Percentiles rank a stretch among this genome's conserved stretches.
phyloP scores from a whole-genome alignment of 2,797 vertebrate species.

The Sebastolobus alascanus region DNA sequence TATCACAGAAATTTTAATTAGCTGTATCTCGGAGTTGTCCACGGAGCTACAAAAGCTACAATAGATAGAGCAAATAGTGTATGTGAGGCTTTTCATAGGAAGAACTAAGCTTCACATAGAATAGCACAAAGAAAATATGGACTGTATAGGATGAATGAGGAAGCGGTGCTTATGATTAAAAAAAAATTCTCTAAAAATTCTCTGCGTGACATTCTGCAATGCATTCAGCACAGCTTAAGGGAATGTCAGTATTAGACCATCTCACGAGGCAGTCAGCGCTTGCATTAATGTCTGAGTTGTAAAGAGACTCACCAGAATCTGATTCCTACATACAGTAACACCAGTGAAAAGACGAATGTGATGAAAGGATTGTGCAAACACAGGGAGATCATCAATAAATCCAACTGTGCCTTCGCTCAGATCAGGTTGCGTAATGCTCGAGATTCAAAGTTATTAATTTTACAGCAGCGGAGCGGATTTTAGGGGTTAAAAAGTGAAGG shows the following conservation, averaged over 20 bases:
- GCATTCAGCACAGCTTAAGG: conserved; percentile 42
- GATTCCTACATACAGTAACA: conserved; percentile 41
- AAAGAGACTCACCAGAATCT: conserved; percentile 38
- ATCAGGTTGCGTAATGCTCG: conserved; percentile 12
- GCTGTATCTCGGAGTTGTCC: conserved; percentile 80
- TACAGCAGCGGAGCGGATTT: conserved; percentile 17
- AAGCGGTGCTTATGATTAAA: conserved; percentile 40
- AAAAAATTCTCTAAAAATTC: conserved; percentile 9
- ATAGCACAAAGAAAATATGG: conserved; percentile 52
- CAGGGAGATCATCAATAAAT: conserved; percentile 56
- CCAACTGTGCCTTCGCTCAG: conserved; percentile 15
- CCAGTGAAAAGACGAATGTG: conserved; percentile 36
- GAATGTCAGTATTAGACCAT: conserved; percentile 34
- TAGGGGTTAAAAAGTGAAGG: conserved; percentile 54
- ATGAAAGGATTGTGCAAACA: conserved; percentile 59
- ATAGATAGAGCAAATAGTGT: conserved; percentile 68
- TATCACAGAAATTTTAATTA: conserved; percentile 87
- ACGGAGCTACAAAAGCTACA: conserved; percentile 73
- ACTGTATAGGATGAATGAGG: conserved; percentile 54
- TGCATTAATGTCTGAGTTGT: conserved; percentile 40
- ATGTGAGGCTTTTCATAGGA: conserved; percentile 66
- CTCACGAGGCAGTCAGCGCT: conserved; percentile 27
- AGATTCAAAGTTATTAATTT: conserved; percentile 36
- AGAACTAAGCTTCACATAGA: conserved; percentile 51
- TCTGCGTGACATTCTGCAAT: conserved; percentile 27